Evolutionary conservation across 2,113 vertebrate genomes (phyloP).

Genomic region (Manacus vitellinus): DNA sequence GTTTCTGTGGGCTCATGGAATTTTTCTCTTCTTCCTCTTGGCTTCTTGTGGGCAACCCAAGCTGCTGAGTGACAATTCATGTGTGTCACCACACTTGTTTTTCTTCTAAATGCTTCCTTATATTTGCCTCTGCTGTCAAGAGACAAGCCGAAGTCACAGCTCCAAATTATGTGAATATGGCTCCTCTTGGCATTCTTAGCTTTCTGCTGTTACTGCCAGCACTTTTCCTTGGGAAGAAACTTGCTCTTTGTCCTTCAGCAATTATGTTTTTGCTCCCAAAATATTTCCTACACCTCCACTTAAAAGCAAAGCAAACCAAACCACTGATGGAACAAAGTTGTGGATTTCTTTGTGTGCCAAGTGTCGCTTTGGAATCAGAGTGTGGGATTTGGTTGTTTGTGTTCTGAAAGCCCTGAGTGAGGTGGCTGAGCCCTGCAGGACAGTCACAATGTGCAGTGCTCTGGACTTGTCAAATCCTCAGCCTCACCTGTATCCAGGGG

Average conservation of each 20-base stretch:
- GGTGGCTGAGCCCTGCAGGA: background rate
- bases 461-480: background rate
- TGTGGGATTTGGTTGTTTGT: background rate
- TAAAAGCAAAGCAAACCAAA: background rate
- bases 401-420: background rate
- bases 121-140: background rate
- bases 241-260: background rate
- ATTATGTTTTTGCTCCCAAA: background rate
- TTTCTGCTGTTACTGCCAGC: background rate
- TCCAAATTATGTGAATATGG: background rate
- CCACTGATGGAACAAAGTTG: background rate
- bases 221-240: background rate
- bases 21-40: background rate
- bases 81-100: background rate
- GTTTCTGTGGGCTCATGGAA: background rate
- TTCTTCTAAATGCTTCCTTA: background rate
- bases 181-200: background rate
- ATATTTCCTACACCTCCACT: background rate
- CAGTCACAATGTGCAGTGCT: accelerated
- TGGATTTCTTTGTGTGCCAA: background rate
- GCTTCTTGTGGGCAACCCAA: background rate
- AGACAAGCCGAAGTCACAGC: background rate
- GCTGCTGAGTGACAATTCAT: background rate
- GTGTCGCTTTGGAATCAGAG: background rate
- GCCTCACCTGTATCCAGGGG: background rate